Base-by-base conservation (phyloP, 2,888 invertebrate genomes). In the Parnassius orleans region DNA sequence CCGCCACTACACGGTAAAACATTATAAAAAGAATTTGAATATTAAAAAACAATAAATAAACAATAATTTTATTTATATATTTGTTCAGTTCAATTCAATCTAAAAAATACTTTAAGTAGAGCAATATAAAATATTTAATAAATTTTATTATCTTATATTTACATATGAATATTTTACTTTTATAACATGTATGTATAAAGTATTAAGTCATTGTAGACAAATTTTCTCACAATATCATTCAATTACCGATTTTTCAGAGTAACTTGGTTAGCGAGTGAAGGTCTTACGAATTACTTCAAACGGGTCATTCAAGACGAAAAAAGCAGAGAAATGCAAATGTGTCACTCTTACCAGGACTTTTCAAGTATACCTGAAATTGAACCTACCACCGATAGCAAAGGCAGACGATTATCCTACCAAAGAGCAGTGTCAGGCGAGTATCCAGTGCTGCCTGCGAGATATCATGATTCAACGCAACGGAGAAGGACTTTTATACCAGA, bases 401-500 rank as follows among this genome's bases (percentile, higher is more conserved):
- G 87, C 0, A 76, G 90, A 10, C 72, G 90, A 60, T 69, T 89
- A n/a, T 90, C 90, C 0, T 90, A 90, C 67, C 88, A 89, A 70
- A 76, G 90, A 10, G 90, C 90, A 0, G 89, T 90, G 2, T 90
- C 90, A 0, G 89, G 90, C 0, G 90, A 90, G 68, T 90, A 90
- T 56, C 86, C 88, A 0, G 77, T 77, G 2, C 65, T 68, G 12
- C 72, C 75, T 0, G 61, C 69, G 0, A 74, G 77, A 11, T 78
- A 80, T 64, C 78, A 78, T 5, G 87, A 87, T 43, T 68, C 75
- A 56, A 71, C 69, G 15, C 63, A 79, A 48, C 76, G 81, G 44
- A 80, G 75, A 58, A 78, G 77, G 47, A 74, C 75, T n/a, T 70
- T 68, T 3, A 81, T 81, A 33, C 73, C 79, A 1, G 88, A 86